Evolutionary conservation across 2,888 invertebrate genomes (phyloP).

Genomic region (Drosophila cracens): DNA sequence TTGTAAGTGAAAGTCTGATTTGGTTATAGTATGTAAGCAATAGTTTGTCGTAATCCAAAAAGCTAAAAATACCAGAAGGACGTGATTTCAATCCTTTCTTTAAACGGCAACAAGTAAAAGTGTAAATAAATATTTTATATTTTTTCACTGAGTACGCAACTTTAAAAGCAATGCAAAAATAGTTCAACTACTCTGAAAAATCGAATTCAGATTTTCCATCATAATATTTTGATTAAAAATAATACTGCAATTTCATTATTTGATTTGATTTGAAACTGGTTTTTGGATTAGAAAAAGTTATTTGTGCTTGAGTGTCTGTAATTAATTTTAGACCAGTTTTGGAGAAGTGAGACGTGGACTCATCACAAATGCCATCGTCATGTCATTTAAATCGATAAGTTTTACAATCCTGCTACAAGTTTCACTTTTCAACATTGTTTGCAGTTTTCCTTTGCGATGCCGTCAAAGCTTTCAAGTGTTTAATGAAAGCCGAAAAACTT

Average conservation of each 20-base stretch:
- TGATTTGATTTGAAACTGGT: not conserved
- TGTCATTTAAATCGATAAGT: constrained; percentile 10
- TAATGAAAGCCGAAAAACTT: constrained; percentile 59
- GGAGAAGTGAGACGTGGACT: not conserved
- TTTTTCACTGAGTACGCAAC: not conserved
- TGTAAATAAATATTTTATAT: not conserved
- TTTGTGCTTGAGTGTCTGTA: not conserved
- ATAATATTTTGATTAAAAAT: not conserved
- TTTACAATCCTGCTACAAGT: constrained; percentile 19
- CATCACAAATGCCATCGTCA: constrained; percentile 3
- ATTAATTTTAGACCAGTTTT: not conserved
- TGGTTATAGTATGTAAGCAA: not conserved
- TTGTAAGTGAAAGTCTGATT: not conserved
- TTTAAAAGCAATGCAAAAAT: not conserved
- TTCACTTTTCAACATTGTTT: constrained; percentile 45
- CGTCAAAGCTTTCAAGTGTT: constrained; percentile 56
- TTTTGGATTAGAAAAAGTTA: not conserved
- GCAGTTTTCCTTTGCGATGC: constrained; percentile 35
- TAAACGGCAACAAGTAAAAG: not conserved
- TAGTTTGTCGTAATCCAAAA: not conserved
- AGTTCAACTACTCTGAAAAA: not conserved
- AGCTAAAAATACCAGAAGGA: not conserved
- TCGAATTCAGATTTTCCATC: not conserved
- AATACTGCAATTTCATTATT: not conserved
- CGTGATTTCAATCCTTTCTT: not conserved